Conservation (phyloP, 2,113 vertebrate genomes). For the Lophura nycthemera region DNA sequence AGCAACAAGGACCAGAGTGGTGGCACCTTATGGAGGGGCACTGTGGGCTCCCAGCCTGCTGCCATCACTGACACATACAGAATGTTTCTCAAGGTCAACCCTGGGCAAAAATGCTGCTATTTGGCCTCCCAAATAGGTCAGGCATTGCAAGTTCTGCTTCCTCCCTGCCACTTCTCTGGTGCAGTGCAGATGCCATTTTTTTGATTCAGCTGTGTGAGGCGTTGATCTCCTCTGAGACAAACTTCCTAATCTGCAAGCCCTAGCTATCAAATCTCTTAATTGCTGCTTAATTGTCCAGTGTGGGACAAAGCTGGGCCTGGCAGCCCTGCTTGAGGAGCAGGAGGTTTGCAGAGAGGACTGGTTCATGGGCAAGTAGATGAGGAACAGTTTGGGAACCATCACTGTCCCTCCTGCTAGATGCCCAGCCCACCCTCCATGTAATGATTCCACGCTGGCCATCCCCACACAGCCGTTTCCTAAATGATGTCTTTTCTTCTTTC, state of each 20-base stretch:
- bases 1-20: not conserved
- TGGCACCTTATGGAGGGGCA: not conserved
- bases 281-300: accelerated
- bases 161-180: not conserved
- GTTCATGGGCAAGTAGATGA: not conserved
- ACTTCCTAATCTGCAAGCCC: not conserved
- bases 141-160: not conserved
- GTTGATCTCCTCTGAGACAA: not conserved
- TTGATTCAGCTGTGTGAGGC: not conserved
- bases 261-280: not conserved
- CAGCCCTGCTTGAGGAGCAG: not conserved
- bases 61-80: not conserved
- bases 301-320: not conserved
- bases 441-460: not conserved
- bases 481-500: constrained; percentile 36
- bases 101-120: not conserved
- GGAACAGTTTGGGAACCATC: not conserved
- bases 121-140: not conserved
- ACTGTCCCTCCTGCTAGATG: not conserved
- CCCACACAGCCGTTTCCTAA: accelerated
- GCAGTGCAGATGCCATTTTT: not conserved
- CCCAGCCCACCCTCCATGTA: accelerated
- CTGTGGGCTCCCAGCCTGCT: not conserved
- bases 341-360: not conserved
- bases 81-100: not conserved